Evolutionary conservation across 2,797 vertebrate genomes (phyloP).

Genomic region (Anniella stebbinsi): DNA sequence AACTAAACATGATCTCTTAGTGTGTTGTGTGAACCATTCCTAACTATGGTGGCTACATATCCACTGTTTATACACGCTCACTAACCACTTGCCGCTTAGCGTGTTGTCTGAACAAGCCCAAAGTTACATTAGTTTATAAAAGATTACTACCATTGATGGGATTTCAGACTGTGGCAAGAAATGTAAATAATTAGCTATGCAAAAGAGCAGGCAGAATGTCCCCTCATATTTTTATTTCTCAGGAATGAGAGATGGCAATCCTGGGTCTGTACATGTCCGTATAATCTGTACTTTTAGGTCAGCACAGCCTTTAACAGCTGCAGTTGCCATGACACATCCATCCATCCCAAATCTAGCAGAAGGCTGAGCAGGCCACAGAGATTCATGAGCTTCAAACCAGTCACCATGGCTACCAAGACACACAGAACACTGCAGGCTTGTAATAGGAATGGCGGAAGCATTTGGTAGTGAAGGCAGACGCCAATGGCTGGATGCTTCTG

Average conservation of each 20-base stretch:
- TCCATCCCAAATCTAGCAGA: not conserved
- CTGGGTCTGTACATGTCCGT: not conserved
- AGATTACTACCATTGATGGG: too few species aligned
- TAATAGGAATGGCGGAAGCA: too few species aligned
- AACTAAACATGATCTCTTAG: too few species aligned
- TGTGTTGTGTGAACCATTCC: too few species aligned
- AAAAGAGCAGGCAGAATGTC: not conserved
- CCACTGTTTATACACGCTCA: too few species aligned
- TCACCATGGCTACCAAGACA: not conserved
- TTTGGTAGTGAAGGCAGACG: not conserved
- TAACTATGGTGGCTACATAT: too few species aligned
- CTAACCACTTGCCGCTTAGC: too few species aligned
- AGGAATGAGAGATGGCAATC: not conserved
- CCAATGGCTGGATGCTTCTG: not conserved
- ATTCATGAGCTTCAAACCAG: not conserved
- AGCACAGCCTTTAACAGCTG: not conserved
- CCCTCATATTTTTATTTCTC: not conserved
- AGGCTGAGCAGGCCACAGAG: not conserved
- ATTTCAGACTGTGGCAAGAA: too few species aligned
- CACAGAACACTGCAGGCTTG: not conserved
- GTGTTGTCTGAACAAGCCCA: too few species aligned
- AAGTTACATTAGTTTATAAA: too few species aligned
- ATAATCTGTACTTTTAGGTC: not conserved
- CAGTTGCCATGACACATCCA: too few species aligned
- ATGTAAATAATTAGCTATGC: too few species aligned